These are phyloP conservation scores for Protophormia terraenovae DNA, from an alignment of 2,888 invertebrate species.

Conservation along the genomic window DNA sequence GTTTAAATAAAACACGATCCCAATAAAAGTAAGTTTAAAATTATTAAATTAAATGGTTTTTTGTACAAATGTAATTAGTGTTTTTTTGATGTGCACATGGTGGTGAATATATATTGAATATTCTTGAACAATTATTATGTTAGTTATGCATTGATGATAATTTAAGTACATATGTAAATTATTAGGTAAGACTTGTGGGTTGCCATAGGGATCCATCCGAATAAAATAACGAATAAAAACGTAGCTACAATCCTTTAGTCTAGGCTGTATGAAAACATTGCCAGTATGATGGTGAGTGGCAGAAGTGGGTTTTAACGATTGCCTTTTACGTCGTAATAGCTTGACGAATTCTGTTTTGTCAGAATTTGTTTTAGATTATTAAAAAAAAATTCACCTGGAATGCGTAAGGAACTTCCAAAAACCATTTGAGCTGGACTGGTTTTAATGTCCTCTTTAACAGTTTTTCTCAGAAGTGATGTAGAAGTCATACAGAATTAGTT, in stretches of 20 bases:
- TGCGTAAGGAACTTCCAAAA: slow-evolving; percentile 70
- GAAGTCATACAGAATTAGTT: no score
- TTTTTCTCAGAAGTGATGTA: no score
- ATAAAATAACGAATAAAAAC: neutral
- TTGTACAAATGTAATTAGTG: no score
- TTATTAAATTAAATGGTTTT: no score
- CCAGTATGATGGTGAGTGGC: neutral
- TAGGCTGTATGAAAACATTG: neutral
- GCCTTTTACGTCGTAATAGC: neutral
- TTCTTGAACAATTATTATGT: neutral
- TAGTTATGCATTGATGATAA: no score
- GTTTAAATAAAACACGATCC: no score
- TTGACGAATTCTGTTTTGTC: slow-evolving; percentile 22
- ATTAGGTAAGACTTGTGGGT: neutral
- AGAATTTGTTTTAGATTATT: neutral
- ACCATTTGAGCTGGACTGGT: slow-evolving; percentile 73
- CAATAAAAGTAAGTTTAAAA: no score
- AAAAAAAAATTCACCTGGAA: slow-evolving; percentile 64
- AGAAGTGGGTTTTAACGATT: neutral
- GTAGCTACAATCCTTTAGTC: neutral
- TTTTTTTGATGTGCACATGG: neutral
- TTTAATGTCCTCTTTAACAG: slow-evolving; percentile 70
- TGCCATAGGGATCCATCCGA: slow-evolving; percentile 18
- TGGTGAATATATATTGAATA: neutral
- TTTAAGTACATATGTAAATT: neutral